A percentile compares a stretch with the other conserved stretches of the same genome.
phyloP scores from a whole-genome alignment of 2,113 vertebrate species.

The Aplodontia rufa region DNA sequence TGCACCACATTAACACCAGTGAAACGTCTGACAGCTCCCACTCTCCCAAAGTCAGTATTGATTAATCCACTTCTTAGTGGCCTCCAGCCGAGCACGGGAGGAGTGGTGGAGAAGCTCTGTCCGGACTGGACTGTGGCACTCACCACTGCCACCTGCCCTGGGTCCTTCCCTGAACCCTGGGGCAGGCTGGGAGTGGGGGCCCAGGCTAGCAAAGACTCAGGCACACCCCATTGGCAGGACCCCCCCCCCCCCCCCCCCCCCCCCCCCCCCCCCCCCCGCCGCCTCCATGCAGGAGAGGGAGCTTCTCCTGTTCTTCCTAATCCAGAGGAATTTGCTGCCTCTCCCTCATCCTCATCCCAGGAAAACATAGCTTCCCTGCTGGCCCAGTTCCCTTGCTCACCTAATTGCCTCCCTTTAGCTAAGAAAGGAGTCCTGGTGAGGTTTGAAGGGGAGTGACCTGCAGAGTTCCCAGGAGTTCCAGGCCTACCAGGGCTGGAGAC shows the following conservation, averaged over 20 bases:
- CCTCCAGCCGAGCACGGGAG: no score
- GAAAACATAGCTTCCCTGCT: neutral
- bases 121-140: neutral
- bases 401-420: neutral
- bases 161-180: neutral
- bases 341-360: neutral
- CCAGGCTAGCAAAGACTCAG: neutral
- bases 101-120: neutral
- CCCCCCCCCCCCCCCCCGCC: no score
- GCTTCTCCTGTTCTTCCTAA: neutral
- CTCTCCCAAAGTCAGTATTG: conserved; percentile 43
- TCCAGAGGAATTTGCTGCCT: neutral
- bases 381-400: no score
- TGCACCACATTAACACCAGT: conserved; percentile 47
- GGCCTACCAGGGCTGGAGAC: neutral
- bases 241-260: neutral
- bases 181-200: neutral
- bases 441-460: no score
- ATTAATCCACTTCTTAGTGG: neutral
- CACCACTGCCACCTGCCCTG: no score
- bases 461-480: neutral
- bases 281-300: neutral
- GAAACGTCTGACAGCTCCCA: conserved; percentile 6
- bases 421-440: neutral
- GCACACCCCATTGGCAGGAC: neutral